Evolutionary conservation across 1,140 invertebrate species (phyloP), one percentile per base, ranked within the genome.

Genomic region (Pseudomyrmex pallidus): DNA sequence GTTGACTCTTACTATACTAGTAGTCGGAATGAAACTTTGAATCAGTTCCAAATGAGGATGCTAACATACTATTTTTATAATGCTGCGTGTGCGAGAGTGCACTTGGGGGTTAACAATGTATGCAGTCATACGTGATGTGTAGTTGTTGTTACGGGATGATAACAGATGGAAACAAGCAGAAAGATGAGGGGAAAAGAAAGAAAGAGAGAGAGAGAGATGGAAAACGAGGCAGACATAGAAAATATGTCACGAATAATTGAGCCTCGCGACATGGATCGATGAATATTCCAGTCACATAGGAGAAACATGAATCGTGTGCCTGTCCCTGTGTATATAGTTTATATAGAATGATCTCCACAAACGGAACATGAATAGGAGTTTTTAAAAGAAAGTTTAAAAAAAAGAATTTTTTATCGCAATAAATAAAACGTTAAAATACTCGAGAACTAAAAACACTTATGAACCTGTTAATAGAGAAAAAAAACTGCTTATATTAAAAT

Each of bases 161-260:
- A 44, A 25, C 35, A 48, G 61, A n/a, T 70, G 61, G n/a, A 12
- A 77, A 76, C 25, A 54, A 10, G 12, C 17, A 54, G 4, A 22
- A 12, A 35, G 9, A 3, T 46, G 17, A 57, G 12, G 10, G 17
- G 59, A 44, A 48, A 22, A 10, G 8, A 15, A 7, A 57, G 25
- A 74, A 8, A 64, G 17, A 67, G 25, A 72, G 68, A 46, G 35
- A 67, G 61, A 56, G 64, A 50, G 52, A 64, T 48, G 10, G 48
- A 67, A 56, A 78, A 67, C 48, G 57, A 59, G 50, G 62, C 68
- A 74, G 61, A 46, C 61, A 56, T 72, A 72, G 66, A 85, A 77
- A 87, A 82, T 77, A 80, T 74, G 77, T 87, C 83, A 86, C 62
- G 72, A 74, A 88, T 83, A 83, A 72, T 82, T 57, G 70, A 68